Percentiles rank a stretch among this genome's conserved stretches.
Conservation (phyloP, 2,888 invertebrate species). For the Campoletis raptor region DNA sequence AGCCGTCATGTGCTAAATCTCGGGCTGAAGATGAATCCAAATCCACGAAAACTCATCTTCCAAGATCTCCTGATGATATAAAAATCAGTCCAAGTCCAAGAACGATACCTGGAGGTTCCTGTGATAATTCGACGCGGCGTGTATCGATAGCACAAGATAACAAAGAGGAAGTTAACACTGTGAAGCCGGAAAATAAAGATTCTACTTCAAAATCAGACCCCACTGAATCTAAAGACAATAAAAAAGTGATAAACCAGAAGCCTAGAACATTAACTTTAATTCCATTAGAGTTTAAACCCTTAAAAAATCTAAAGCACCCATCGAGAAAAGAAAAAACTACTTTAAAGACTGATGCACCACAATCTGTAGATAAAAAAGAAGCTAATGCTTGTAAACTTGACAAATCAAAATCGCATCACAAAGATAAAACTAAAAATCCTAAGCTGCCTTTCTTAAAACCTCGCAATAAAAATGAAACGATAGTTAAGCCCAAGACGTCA, state of each 20-base stretch:
- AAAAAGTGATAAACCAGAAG: conserved; percentile 1
- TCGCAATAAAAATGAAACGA: conserved; percentile 10
- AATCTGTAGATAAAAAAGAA: neutral
- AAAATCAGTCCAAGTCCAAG: neutral
- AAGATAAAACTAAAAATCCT: neutral
- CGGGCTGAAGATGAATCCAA: neutral
- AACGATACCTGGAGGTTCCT: neutral
- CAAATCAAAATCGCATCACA: neutral
- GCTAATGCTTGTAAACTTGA: neutral
- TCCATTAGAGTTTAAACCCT: neutral
- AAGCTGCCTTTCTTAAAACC: neutral
- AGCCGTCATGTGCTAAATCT: neutral
- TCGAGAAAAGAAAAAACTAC: neutral
- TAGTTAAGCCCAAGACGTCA: neutral
- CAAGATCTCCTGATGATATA: conserved; percentile 12
- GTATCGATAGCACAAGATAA: neutral
- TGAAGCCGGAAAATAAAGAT: neutral
- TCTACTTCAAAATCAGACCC: neutral
- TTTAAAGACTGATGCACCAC: neutral
- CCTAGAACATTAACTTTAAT: neutral
- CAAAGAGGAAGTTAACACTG: conserved; percentile 3
- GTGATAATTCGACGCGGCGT: neutral
- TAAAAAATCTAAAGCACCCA: neutral
- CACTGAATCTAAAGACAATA: neutral
- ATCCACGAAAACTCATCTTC: conserved; percentile 8